Conservation (phyloP, 2,113 vertebrate species). For the Leucopsar rothschildi region DNA sequence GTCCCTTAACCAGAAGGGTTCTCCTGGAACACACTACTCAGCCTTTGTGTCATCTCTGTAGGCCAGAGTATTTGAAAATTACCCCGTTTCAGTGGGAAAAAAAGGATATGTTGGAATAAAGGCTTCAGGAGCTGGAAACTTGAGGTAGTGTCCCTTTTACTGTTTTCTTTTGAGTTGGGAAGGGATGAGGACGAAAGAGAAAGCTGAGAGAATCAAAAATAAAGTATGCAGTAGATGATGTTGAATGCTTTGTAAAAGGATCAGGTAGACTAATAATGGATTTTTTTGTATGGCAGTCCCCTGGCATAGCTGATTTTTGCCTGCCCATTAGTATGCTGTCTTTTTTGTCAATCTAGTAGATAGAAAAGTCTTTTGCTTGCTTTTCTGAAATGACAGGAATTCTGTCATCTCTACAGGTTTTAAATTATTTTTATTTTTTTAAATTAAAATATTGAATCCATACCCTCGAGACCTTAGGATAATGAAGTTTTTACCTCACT, state of each 20-base stretch:
- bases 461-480: not conserved
- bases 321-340: not conserved
- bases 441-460: not conserved
- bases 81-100: too few species aligned
- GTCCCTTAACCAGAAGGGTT: not conserved
- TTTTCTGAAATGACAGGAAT: not conserved
- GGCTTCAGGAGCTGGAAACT: not conserved
- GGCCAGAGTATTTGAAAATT: not conserved
- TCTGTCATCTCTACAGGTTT: not conserved
- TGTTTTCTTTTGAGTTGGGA: not conserved
- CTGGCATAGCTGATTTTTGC: not conserved
- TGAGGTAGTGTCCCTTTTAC: not conserved
- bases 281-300: not conserved
- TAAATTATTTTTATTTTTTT: constrained; percentile 3
- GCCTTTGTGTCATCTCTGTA: not conserved
- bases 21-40: not conserved
- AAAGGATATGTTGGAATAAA: not conserved
- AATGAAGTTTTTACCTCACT: not conserved
- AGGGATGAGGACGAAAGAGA: not conserved
- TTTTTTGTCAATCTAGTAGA: not conserved
- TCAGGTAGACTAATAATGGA: not conserved
- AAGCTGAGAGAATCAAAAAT: not conserved
- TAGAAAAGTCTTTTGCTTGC: not conserved
- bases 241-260: not conserved
- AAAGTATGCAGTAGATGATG: not conserved